Base-by-base conservation (phyloP, 2,113 vertebrate species). In the Callopanchax toddi region DNA sequence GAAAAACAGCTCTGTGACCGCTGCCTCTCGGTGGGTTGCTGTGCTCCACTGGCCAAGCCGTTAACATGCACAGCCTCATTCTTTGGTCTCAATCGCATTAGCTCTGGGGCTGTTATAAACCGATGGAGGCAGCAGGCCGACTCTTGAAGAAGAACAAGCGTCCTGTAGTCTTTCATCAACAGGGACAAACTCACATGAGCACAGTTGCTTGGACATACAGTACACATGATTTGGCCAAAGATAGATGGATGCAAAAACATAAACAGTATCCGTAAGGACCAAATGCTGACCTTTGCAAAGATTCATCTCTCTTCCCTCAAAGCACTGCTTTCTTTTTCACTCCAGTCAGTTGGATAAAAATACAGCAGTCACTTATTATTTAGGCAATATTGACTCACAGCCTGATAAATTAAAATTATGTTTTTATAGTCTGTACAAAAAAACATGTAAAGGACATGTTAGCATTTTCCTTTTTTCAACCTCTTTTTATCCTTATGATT, bases 271-370 rank as follows among this genome's bases (percentile, higher is more conserved):
- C 74, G 18, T 37, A 20, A 80, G 76, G 62, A 61, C 55, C 46
- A 42, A 71, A 61, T 22, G 20, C 48, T 84, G 86, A 87, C 82
- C 87, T 87, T 87, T 82, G 22, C 52, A 75, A 69, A 83, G 68
- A 78, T 71, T 53, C 39, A 48, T 73, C 43, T 36, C 69, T 11
- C 65, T 68, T 77, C 56, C 52, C 60, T 66, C 18, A 10, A 44
- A 76, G 65, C 65, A 16, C 36, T 86, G 79, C 80, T 74, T 58
- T 0, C 0, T 32, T 32, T 26, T 6, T 26, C 64, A 60, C 76
- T 76, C 54, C 53, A 60, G 79, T 72, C 79, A 61, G 34, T 51
- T 32, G 2, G 10, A 32, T 8, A 32, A 32, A 71, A 78, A 66
- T 55, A 36, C 66, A 54, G 15, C 54, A 65, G 49, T 39, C 51